Evolutionary conservation across 1,140 invertebrate species (phyloP), one percentile per base, ranked within the genome.

Genomic region (Drosophila paulistorum): DNA sequence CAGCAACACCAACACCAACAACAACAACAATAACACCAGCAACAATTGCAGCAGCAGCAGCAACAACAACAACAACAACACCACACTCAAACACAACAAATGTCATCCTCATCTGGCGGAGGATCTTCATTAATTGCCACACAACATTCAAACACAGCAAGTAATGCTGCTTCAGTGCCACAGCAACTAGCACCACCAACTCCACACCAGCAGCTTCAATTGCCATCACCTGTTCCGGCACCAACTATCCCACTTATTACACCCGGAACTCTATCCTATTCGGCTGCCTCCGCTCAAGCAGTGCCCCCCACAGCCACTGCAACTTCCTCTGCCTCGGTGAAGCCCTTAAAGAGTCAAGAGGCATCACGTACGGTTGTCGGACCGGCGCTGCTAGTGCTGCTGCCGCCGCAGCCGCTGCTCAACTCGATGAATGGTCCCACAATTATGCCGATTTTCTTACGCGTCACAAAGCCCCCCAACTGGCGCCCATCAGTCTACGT

Each of bases 391-490:
- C 76, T 13, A 68, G 70, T 11, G 45, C 65, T 6, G 30, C 30
- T 30, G 30, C 30, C 7, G 30, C 30, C 6, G 30, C 30, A 26
- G 23, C 23, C 7, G 30, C 30, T 30, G 30, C 30, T 9, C 89
- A 91, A 30, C 59, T 91, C 9, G 90, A 92, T 54, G 91, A 92
- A 71, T 92, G 81, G 74, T 85, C 91, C 26, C 73, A 81, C 30
- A 91, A 92, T 74, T 86, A 95, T 94, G 80, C 92, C 95, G 96
- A 97, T 91, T 95, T 95, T 92, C 92, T 97, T 64, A 91, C 94
- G 0, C 94, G 93, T 76, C 96, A 96, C 89, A 94, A 94, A 79
- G 93, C 97, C 78, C 96, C 97, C 78, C 96, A 97, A 81, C 95
- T 96, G 90, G 93, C 94, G 62, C 93, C 95, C 1, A 94, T 96